Evolutionary conservation across 2,113 vertebrate genomes (phyloP), one percentile per base, ranked within the genome.

Genomic region (Rhinogobius similis): DNA sequence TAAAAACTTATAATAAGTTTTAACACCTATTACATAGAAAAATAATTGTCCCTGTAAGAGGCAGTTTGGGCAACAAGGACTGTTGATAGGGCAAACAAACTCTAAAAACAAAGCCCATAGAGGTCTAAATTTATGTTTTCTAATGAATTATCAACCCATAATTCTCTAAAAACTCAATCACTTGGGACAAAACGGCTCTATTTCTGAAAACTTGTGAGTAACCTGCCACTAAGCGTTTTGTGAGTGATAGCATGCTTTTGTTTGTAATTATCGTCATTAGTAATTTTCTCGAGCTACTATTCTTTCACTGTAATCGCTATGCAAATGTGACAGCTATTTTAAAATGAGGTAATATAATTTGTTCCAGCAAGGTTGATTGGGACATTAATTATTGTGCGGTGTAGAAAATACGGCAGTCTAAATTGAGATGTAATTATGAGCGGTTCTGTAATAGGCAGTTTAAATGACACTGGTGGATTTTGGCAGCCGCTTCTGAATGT

Each of bases 351-450:
- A 83, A 84, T 82, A 59, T 76, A 70, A 86, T 85, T 82, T 84
- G 79, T 86, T 87, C 79, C 74, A 72, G 55, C 83, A 86, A 84
- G 86, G 82, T 75, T 92, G 86, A 90, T 88, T 90, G 80, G 84
- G 65, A 85, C 85, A 88, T 89, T 85, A 86, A 90, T 90, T 90
- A 88, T 78, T 75, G 70, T 79, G 76, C 29, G 66, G 75, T 81
- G 73, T 81, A 86, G 68, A 85, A 82, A 89, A 88, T 84, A 84
- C 80, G 83, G 81, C 75, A 65, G 77, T 70, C 68, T 38, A 73
- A 79, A 90, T 76, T 79, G 41, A 71, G 74, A 76, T 73, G 82
- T 88, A 89, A 91, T 90, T 89, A 88, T 75, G 70, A 86, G 69
- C 78, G 70, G 71, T 71, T 75, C 50, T 65, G 76, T 85, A 89